Base-by-base conservation (phyloP, 2,888 invertebrate genomes). In the Spilarctia lutea region DNA sequence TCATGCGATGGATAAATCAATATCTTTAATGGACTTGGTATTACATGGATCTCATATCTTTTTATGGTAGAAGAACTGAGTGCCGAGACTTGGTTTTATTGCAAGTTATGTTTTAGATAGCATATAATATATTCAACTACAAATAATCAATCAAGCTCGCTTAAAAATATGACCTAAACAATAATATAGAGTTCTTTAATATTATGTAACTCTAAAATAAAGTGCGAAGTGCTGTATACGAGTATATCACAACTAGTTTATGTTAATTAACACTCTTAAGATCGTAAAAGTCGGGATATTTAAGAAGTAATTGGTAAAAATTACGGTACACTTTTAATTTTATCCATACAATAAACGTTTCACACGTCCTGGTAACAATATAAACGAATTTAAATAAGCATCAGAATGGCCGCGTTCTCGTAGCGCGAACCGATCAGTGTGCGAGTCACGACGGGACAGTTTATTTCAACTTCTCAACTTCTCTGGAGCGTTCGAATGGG, bases 391-490 rank as follows among this genome's bases (percentile, higher is more conserved):
- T 85, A 86, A 87, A 83, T 83, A 86, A 86, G 81, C 82, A 84
- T 86, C 82, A 81, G 83, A 84, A 86, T 80, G 80, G 83, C 78
- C 81, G 83, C 82, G 82, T 81, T 79, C 75, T 77, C 80, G 83
- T 75, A 78, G 82, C 80, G 73, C 77, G 77, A 71, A 65, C 80
- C 79, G 87, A 92, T 94, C 90, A 86, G 91, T 85, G 91, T 93
- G 92, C 94, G 82, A 94, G 95, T 94, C 95, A 95, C 95, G 95
- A 84, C 88, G 89, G 89, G 92, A 93, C 95, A 94, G 94, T 95
- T 95, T 94, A 94, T 94, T 94, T 91, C 91, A 93, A 94, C 93
- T 94, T 94, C 92, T 91, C 91, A 94, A 95, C 93, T 94, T 92
- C 90, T 88, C 88, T 88, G 87, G 86, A 87, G 89, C 92, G 92